These are phyloP conservation scores for Malurus cyaneus DNA, from an alignment of 2,113 vertebrate genomes.

Conservation along the genomic window DNA sequence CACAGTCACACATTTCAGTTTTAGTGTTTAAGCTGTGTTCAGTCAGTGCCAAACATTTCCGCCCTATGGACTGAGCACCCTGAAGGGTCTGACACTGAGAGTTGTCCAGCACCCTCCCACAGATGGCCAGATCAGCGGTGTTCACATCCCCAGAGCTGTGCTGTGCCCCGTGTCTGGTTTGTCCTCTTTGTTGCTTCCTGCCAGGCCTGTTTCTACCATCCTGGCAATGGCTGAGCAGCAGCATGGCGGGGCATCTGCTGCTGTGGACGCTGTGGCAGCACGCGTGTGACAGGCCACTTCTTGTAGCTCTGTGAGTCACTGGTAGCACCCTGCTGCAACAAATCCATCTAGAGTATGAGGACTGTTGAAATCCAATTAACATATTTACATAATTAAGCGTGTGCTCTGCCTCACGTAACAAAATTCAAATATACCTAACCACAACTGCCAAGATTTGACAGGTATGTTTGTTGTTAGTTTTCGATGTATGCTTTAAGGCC, in stretches of 20 bases:
- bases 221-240: background rate
- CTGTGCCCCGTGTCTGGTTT: background rate
- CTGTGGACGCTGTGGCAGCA: background rate
- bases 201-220: background rate
- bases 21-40: background rate
- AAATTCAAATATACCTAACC: slow-evolving; percentile 4
- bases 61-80: background rate
- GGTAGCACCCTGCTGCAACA: background rate
- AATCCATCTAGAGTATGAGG: background rate
- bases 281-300: fast-evolving
- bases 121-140: fast-evolving
- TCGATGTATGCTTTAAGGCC: background rate
- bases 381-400: slow-evolving; percentile 20
- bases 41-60: background rate
- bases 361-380: slow-evolving; percentile 38
- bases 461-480: background rate
- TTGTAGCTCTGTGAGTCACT: background rate
- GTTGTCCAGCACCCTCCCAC: background rate
- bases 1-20: background rate
- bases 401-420: background rate
- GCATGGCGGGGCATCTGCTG: background rate
- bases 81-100: fast-evolving
- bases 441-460: background rate
- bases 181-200: background rate
- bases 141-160: background rate